Evolutionary conservation across 1,140 invertebrate genomes (phyloP).

Genomic region (Charaxes varanes): DNA sequence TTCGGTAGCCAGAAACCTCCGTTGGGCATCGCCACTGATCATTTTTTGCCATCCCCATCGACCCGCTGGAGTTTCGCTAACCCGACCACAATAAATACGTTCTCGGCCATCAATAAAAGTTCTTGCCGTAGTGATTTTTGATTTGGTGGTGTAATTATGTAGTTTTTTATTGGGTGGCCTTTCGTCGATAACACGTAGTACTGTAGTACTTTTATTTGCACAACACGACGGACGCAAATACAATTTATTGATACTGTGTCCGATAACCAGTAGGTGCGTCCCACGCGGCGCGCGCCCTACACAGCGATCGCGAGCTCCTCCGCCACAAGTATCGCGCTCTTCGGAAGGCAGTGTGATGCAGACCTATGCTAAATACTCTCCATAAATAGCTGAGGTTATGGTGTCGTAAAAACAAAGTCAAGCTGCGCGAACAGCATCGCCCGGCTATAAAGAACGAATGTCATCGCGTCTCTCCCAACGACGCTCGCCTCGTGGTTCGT

Average conservation of each 20-base stretch:
- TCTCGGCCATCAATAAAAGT: conserved; percentile 22
- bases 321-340: conserved; percentile 45
- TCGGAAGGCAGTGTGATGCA: conserved; percentile 46
- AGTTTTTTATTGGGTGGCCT: conserved; percentile 44
- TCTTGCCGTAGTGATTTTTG: conserved; percentile 27
- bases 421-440: conserved; percentile 54
- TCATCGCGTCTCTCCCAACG: conserved; percentile 37
- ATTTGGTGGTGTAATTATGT: conserved; percentile 43
- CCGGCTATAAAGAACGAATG: conserved; percentile 41
- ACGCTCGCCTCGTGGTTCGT: conserved; percentile 18
- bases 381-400: conserved; percentile 62
- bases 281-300: conserved; percentile 42
- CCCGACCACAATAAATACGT: conserved; percentile 33
- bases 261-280: conserved; percentile 66
- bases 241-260: conserved; percentile 68
- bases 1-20: too few species aligned
- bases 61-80: conserved; percentile 43
- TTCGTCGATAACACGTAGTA: conserved; percentile 58
- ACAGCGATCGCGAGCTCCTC: conserved; percentile 36
- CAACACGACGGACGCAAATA: conserved; percentile 58
- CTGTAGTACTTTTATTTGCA: conserved; percentile 60
- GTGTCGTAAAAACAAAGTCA: conserved; percentile 68
- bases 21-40: too few species aligned
- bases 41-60: too few species aligned
- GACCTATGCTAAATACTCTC: conserved; percentile 55